These are phyloP conservation scores for Anoncus sp. DNA, from an alignment of 2,888 invertebrate species.

Conservation along the genomic window DNA sequence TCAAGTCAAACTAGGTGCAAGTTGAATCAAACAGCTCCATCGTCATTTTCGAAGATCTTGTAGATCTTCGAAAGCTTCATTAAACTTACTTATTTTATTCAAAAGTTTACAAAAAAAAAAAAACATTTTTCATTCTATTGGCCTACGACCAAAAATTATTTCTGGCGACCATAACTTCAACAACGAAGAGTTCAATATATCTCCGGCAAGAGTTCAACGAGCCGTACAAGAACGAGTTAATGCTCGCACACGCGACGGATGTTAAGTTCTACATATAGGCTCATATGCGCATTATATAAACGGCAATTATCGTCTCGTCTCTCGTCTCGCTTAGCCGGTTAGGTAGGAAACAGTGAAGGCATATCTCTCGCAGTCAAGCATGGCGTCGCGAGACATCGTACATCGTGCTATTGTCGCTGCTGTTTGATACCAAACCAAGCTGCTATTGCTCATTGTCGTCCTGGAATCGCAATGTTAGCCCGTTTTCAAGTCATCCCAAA, in stretches of 20 bases:
- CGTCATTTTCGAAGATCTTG: too few species aligned
- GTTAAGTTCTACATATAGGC: not conserved
- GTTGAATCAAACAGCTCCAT: too few species aligned
- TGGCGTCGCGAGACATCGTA: constrained; percentile 34
- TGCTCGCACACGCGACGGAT: constrained; percentile 2
- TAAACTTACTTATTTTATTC: too few species aligned
- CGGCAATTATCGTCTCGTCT: constrained; percentile 36
- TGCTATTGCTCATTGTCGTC: constrained; percentile 44
- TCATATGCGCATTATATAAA: constrained; percentile 4
- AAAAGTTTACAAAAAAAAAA: too few species aligned
- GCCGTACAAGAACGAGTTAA: not conserved
- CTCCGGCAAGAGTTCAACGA: not conserved
- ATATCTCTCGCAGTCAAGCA: constrained; percentile 22
- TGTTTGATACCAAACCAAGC: constrained; percentile 36
- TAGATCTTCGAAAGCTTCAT: too few species aligned
- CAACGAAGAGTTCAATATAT: not conserved
- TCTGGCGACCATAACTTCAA: not conserved
- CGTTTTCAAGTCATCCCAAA: constrained; percentile 45
- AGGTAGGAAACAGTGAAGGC: constrained; percentile 13
- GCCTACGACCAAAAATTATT: too few species aligned
- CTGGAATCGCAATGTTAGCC: constrained; percentile 25
- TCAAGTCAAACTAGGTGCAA: too few species aligned
- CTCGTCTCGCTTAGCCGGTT: constrained; percentile 3
- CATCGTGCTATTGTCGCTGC: constrained; percentile 45
- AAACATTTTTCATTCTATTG: too few species aligned